phyloP scores from a whole-genome alignment of 2,113 vertebrate genomes.

The Grammomys surdaster region DNA sequence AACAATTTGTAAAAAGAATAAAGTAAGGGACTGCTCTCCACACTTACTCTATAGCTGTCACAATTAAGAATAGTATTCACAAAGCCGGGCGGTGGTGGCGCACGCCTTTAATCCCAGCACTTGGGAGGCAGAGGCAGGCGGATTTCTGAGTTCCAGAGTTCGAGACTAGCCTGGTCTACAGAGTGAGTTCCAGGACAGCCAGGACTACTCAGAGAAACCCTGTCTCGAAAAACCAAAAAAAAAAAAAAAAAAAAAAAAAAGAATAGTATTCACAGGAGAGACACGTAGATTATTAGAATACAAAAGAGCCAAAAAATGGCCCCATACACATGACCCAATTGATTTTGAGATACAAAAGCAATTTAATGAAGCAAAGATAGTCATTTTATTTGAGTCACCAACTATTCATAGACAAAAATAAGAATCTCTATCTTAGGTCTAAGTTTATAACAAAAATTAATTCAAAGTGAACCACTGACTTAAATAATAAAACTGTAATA shows the following conservation, averaged over 20 bases:
- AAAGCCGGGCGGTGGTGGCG: too few species aligned
- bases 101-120: too few species aligned
- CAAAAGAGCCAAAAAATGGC: conserved; percentile 47
- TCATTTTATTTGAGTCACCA: conserved; percentile 62
- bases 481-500: conserved; percentile 20
- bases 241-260: too few species aligned
- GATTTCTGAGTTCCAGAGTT: too few species aligned
- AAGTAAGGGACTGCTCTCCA: not conserved
- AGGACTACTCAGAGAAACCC: too few species aligned
- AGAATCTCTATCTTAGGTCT: conserved; percentile 44
- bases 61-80: conserved; percentile 24
- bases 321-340: not conserved
- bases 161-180: too few species aligned
- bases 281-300: conserved; percentile 43
- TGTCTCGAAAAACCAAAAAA: too few species aligned
- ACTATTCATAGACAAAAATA: conserved; percentile 46
- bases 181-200: too few species aligned
- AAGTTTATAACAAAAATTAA: conserved; percentile 59
- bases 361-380: conserved; percentile 18
- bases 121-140: too few species aligned
- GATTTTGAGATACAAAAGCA: conserved; percentile 61
- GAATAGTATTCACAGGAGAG: conserved; percentile 24
- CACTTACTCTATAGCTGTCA: conserved; percentile 17
- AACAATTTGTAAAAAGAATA: conserved; percentile 43
- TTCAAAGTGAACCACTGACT: conserved; percentile 56